Evolutionary conservation across 2,888 invertebrate species (phyloP), one percentile per base, ranked within the genome.

Genomic region (Erebia aethiops): DNA sequence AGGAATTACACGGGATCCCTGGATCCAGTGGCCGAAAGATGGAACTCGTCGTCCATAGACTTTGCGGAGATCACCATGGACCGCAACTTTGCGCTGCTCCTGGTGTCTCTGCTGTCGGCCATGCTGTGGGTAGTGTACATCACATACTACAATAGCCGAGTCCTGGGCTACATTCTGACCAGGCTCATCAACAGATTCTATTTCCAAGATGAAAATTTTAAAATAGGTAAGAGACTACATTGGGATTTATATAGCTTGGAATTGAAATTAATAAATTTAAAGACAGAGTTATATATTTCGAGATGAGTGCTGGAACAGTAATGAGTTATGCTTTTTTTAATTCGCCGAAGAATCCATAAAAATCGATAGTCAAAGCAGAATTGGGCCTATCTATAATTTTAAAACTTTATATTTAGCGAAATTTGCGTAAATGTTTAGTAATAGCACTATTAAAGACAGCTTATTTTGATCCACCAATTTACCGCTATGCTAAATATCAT

Each of bases 111-210:
- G 65, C 94, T 97, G 78, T 96, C 97, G 74, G 97, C 97, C 26
- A 96, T 98, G 83, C 94, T 96, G 54, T 99, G 99, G 99, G 95
- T 98, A 67, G 96, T 98, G 77, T 99, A 99, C 90, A 97, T 98
- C 81, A 97, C 97, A 0, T 98, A 98, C 91, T 99, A 99, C 92
- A 98, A 98, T 89, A 98, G 98, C 68, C 95, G 99, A 74, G 95
- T 99, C 4, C 95, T 98, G 78, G 99, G 98, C 43, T 97, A 97
- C 84, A 95, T 99, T 81, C 94, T 98, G 69, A 99, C 99, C 10
- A 96, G 97, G 86, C 94, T 98, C 70, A 95, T 97, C 68, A 99
- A 98, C 91, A 95, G 96, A 83, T 96, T 99, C 89, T 96, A 97
- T 83, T 96, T 97, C 79, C 95, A 95, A 85, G 96, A 96, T 87